Evolutionary conservation across 2,113 vertebrate species (phyloP).

Genomic region (Passerina amoena): DNA sequence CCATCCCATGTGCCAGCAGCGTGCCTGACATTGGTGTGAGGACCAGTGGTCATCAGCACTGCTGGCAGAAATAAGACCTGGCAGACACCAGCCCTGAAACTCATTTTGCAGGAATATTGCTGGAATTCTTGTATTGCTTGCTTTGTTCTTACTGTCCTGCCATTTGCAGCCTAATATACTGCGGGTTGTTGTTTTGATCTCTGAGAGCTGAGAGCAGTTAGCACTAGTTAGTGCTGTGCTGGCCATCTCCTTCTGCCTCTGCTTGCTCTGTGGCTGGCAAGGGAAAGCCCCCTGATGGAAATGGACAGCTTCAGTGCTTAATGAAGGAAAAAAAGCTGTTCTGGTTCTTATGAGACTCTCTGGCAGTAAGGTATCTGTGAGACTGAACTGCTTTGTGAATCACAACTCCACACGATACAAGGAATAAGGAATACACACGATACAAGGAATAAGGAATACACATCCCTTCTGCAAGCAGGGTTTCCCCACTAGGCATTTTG

Average conservation of each 20-base stretch:
- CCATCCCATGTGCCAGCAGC: neutral
- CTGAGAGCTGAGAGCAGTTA: neutral
- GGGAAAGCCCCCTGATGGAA: neutral
- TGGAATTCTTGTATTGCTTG: neutral
- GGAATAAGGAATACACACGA: neutral
- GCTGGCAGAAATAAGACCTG: neutral
- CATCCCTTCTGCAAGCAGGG: neutral
- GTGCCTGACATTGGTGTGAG: neutral
- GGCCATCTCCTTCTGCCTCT: neutral
- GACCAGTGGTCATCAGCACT: neutral
- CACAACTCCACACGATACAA: neutral
- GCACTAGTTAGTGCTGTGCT: neutral
- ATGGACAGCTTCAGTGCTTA: neutral
- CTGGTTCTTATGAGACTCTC: neutral
- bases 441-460: neutral
- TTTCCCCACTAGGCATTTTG: neutral
- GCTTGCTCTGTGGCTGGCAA: neutral
- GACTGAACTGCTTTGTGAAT: neutral
- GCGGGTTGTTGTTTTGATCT: neutral
- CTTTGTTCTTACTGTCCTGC: neutral
- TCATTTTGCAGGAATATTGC: neutral
- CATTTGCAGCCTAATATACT: neutral
- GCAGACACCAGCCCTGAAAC: neutral
- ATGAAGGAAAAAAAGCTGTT: neutral
- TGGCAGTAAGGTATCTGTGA: neutral